These are phyloP conservation scores for Buteo buteo DNA, from an alignment of 2,113 vertebrate genomes.

Conservation along the genomic window DNA sequence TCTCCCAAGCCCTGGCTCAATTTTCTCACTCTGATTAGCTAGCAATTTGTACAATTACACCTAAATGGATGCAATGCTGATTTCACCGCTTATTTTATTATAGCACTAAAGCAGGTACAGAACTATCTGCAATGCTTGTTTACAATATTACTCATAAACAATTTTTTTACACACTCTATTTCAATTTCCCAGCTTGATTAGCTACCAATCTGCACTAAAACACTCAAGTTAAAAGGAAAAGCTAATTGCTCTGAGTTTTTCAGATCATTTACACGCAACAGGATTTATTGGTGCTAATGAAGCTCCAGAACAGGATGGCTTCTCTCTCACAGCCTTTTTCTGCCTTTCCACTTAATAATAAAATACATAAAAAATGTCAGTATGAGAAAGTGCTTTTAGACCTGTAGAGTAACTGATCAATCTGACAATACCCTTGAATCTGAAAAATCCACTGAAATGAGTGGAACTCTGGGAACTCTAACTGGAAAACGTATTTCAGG, in stretches of 20 bases:
- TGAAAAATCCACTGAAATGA: not conserved
- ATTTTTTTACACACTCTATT: constrained; percentile 54
- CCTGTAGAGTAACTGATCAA: not conserved
- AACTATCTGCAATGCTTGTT: constrained; percentile 41
- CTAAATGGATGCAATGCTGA: constrained; percentile 59
- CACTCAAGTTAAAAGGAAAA: constrained; percentile 64
- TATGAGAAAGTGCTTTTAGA: not conserved
- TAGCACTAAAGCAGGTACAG: constrained; percentile 51
- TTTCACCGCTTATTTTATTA: constrained; percentile 67
- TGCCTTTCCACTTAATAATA: constrained; percentile 15
- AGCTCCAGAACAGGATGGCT: constrained; percentile 5
- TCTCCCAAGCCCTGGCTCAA: constrained; percentile 25
- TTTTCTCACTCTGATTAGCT: constrained; percentile 66
- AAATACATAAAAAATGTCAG: not conserved
- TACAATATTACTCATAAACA: constrained; percentile 68
- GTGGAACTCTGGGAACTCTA: not conserved
- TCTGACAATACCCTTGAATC: not conserved
- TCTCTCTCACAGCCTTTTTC: not conserved
- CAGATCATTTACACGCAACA: constrained; percentile 52
- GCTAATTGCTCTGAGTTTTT: constrained; percentile 62
- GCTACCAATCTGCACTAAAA: constrained; percentile 59
- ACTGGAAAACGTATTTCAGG: not conserved
- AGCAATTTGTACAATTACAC: constrained; percentile 69
- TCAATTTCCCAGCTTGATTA: constrained; percentile 69
- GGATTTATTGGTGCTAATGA: constrained; percentile 60